phyloP scores from a whole-genome alignment of 2,113 vertebrate genomes.

The Carassius gibelio region DNA sequence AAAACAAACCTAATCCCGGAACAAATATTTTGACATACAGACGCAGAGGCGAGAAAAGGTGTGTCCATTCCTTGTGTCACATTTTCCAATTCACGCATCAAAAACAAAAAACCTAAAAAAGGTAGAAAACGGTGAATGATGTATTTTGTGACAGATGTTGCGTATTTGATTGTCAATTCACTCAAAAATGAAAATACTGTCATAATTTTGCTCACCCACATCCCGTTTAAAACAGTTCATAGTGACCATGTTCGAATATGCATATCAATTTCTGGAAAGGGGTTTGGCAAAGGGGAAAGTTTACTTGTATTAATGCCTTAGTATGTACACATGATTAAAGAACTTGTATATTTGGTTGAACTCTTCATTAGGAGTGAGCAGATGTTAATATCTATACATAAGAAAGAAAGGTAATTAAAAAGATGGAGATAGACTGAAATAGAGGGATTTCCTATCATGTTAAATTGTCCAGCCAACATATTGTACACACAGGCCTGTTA shows the following conservation, averaged over 20 bases:
- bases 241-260: background rate
- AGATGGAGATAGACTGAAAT: slow-evolving; percentile 15
- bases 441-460: slow-evolving; percentile 53
- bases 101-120: slow-evolving; percentile 36
- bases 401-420: slow-evolving; percentile 66
- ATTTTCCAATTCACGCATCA: slow-evolving; percentile 58
- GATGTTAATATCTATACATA: slow-evolving; percentile 61
- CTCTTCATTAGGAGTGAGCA: slow-evolving; percentile 51
- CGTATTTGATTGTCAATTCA: background rate
- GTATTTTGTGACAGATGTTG: background rate
- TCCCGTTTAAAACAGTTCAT: background rate
- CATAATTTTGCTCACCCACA: background rate
- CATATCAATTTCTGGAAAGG: too few relatives aligned
- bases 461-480: slow-evolving; percentile 68
- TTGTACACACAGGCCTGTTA: slow-evolving; percentile 65
- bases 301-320: too few relatives aligned
- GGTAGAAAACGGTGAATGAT: background rate
- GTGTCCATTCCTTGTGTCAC: slow-evolving; percentile 54
- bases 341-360: background rate
- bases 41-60: slow-evolving; percentile 53
- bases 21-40: slow-evolving; percentile 79
- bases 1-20: slow-evolving; percentile 71
- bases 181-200: background rate
- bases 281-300: background rate
- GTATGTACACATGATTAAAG: background rate